Percentiles rank a stretch among this genome's conserved stretches.
Evolutionary conservation across 1,140 invertebrate genomes (phyloP).

Genomic region (Drosophila pruinosa): DNA sequence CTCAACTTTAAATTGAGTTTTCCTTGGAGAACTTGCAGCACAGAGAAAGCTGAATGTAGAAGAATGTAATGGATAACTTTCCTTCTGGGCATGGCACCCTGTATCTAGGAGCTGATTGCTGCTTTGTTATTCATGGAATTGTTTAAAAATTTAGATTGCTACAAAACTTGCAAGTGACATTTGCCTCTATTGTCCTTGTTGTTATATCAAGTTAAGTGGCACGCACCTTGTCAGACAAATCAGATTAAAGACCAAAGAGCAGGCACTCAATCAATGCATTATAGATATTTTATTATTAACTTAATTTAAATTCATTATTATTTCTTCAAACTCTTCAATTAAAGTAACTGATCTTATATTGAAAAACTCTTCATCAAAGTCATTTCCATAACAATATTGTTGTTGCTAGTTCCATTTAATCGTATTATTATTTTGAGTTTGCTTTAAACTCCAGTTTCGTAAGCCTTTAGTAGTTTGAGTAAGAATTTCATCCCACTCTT

Average conservation of each 20-base stretch:
- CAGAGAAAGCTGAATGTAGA: not conserved
- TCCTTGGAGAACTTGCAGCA: conserved; percentile 37
- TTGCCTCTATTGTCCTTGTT: not conserved
- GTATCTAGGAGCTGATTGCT: conserved; percentile 58
- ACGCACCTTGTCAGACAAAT: conserved; percentile 6
- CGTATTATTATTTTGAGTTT: not conserved
- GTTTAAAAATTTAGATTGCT: conserved; percentile 71
- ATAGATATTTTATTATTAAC: not conserved
- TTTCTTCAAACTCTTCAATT: no score
- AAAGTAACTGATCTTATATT: no score
- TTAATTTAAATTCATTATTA: not conserved
- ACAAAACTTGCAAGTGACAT: conserved; percentile 46
- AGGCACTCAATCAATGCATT: not conserved
- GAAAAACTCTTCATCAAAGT: no score
- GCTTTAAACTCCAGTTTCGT: conserved; percentile 8
- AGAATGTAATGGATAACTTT: conserved; percentile 63
- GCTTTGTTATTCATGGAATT: conserved; percentile 74
- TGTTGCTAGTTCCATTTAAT: no score
- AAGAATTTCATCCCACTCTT: not conserved
- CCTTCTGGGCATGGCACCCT: conserved; percentile 10
- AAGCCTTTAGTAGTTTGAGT: not conserved
- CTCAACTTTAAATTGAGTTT: conserved; percentile 69
- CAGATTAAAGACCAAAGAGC: not conserved
- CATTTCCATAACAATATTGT: no score
- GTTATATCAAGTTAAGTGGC: not conserved